Base-by-base conservation (phyloP, 92 coral and sea anemone genomes). In the Palythoa grandis region DNA sequence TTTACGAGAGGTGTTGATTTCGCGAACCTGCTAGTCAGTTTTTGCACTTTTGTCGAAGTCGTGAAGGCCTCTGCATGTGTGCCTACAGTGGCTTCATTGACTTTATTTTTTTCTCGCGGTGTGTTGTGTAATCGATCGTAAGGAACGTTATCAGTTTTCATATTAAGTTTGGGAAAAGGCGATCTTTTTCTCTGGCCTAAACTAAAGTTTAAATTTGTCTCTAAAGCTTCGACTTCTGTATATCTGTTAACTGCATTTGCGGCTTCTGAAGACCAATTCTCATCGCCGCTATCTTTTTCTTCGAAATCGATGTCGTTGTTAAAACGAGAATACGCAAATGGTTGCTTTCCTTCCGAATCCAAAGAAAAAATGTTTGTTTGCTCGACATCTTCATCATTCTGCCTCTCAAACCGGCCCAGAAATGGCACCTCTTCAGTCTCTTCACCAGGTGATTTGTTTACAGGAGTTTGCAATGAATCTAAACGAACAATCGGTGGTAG, bases 401-500 rank as follows among this genome's bases (percentile, higher is more conserved):
- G 58, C 40, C 12, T 57, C 22, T 23, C 82, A 7, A 66, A 80
- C 50, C 17, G 82, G 53, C 52, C 68, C 56, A 52, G 52, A 80
- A 80, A 65, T 16, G 85, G 39, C 11, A 52, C 1, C 20, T 67
- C 61, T 13, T 66, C 85, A 48, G 39, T 52, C 47, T 80, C 85
- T 80, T 70, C 20, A 23, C 39, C 6, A 65, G 58, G 74, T 65
- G 76, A 39, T 23, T 56, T 70, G 47, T 83, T 84, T 70, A 71
- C 79, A 20, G 70, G 25, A 66, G 38, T 60, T 43, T 24, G 83
- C 7, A 53, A 56, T 5, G 91, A 85, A 54, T 94, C 93, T 43
- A 93, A 76, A 1, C 90, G 94, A 69, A 91, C 91, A 13, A 94
- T 92, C 78, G 98, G 98, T 29, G 98, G 98, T 17, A 94, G 52